Conservation (phyloP, 2,797 vertebrate species). For the Falco peregrinus region DNA sequence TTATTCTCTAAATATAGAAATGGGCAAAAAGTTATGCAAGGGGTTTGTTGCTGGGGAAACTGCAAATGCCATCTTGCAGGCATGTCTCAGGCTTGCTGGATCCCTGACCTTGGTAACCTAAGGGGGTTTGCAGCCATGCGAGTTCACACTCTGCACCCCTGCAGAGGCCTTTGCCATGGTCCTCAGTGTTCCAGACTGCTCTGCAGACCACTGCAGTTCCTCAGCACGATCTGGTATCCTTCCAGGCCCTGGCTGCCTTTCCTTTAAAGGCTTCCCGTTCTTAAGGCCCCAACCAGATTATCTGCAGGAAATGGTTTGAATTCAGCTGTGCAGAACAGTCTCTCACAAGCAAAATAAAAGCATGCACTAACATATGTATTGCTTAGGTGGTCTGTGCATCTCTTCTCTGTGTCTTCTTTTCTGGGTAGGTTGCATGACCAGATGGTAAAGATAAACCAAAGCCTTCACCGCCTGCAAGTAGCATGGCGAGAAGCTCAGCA, state of each 20-base stretch:
- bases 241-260: not conserved
- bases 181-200: not conserved
- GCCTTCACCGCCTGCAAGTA: slow-evolving; percentile 94
- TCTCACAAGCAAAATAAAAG: not conserved
- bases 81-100: fast-evolving
- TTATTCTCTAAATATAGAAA: slow-evolving; percentile 40
- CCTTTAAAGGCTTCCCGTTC: not conserved
- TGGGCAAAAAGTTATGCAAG: not conserved
- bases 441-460: slow-evolving; percentile 99
- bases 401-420: slow-evolving; percentile 3
- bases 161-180: not conserved
- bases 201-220: not conserved
- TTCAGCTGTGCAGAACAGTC: not conserved
- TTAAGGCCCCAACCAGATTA: not conserved
- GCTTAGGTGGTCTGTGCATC: not conserved
- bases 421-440: slow-evolving; percentile 91
- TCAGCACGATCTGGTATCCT: not conserved
- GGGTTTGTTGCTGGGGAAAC: slow-evolving; percentile 13
- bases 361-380: fast-evolving
- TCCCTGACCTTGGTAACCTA: not conserved
- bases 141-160: fast-evolving
- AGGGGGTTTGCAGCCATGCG: fast-evolving
- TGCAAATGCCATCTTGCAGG: not conserved
- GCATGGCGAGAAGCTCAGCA: slow-evolving; percentile 95
- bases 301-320: fast-evolving